Base-by-base conservation (phyloP, 1,140 invertebrate species). In the Sitobion miscanthi region DNA sequence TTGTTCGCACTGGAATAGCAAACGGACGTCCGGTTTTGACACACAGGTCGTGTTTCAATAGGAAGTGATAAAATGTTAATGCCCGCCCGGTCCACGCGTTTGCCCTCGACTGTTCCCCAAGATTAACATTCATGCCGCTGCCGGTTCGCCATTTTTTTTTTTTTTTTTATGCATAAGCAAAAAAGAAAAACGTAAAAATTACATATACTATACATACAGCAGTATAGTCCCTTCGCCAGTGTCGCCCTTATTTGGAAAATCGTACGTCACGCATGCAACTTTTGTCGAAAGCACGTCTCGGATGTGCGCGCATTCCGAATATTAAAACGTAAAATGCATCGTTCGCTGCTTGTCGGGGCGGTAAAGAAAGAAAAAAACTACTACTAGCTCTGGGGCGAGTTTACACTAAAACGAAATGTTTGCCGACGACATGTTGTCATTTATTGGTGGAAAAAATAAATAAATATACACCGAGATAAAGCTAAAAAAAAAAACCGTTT, bases 261-360 rank as follows among this genome's bases (percentile, higher is more conserved):
- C 20, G 47, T 88, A 88, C 86, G 23, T 21, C 47, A 52, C 17
- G 86, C 47, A 49, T 35, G n/a, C 47, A 49, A 88, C 86, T 49
- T 88, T 52, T 52, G 0, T 1, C 47, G 8, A 35, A 52, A 52
- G 86, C 86, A 88, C 86, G 47, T 88, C 14, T 87, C 14, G 45
- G 30, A 47, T 47, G 45, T 87, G 45, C 14, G 85, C 47, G n/a
- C 86, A 85, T 85, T 85, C 25, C 25, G 86, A 88, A 88, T 88
- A 88, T 88, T 88, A 88, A 87, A 88, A 88, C 45, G 86, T 87
- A 87, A 87, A 87, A 87, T 35, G 86, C 86, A 88, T 88, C 86
- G 47, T 88, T 52, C 47, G 47, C 30, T 21, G 62, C 62, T 77
- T 77, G 30, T 52, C 6, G 47, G 25, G 85, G 86, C 3, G 45